Evolutionary conservation across 2,888 invertebrate genomes (phyloP), one percentile per base, ranked within the genome.

Genomic region (Chironomus tentans): DNA sequence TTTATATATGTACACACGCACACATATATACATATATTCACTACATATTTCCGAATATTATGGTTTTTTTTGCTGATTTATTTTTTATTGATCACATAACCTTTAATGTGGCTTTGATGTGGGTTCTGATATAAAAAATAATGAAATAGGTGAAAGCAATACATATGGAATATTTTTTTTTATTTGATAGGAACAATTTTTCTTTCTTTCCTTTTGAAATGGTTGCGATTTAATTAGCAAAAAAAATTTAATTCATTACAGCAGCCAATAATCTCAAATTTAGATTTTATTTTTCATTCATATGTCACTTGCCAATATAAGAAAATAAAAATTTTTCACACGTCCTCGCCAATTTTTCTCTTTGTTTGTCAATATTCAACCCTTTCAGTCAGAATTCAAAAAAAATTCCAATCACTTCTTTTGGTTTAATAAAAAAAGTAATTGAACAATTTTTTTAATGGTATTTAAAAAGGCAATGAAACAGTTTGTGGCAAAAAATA

Each of bases 71-170:
- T 62, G 21, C 62, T 65, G 24, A 65, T 22, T 65, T 68, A 68
- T 28, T 71, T 71, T 56, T 71, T 21, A 50, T 73, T 73, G 72
- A 73, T 73, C 72, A 73, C 72, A 73, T 73, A 73, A 73, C 72
- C 72, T 73, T 38, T 56, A 56, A 56, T 22, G 38, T 61, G 62
- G 62, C 21, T 65, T 65, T 65, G 22, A 65, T 65, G 62, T 21
- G 21, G 56, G 65, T 24, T 73, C 62, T 73, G 72, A 62, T 73
- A 62, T 62, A 22, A 18, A 68, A 38, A 73, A 73, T 50, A 73
- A 73, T 73, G 72, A 73, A 73, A 65, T 7, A 73, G 72, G 72
- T 73, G 72, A 73, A 73, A 73, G 72, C 72, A 73, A 38, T 73
- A 65, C 65, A 65, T 24, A 22, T 56, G 21, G 65, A 65, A 65